Percentiles rank a stretch among this genome's conserved stretches.
These are phyloP conservation scores for Achroia grisella DNA, from an alignment of 1,140 invertebrate genomes.

Conservation along the genomic window DNA sequence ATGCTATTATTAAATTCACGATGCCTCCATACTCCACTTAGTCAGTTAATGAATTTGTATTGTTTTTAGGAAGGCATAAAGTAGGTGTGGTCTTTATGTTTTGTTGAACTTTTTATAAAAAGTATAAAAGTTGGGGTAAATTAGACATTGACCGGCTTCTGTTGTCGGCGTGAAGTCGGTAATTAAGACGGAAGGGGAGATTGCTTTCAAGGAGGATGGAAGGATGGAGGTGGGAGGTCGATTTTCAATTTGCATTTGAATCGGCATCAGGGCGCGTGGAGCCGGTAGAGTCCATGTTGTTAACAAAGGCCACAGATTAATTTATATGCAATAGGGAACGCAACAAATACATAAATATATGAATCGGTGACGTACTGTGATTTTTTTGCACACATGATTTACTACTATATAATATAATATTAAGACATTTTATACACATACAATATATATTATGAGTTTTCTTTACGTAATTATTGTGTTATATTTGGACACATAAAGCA, in stretches of 20 bases:
- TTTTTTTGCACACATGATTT: too few species aligned
- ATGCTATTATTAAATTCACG: too few species aligned
- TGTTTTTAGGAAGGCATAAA: neutral
- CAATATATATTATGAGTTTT: too few species aligned
- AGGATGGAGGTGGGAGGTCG: constrained; percentile 21
- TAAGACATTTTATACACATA: too few species aligned
- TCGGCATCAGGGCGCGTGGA: constrained; percentile 14
- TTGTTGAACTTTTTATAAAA: constrained; percentile 6
- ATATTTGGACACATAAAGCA: too few species aligned
- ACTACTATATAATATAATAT: too few species aligned
- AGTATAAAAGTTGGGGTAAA: constrained; percentile 10
- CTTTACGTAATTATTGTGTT: too few species aligned
- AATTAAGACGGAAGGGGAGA: constrained; percentile 20
- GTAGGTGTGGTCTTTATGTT: neutral
- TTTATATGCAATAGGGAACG: constrained; percentile 17
- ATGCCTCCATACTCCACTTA: too few species aligned
- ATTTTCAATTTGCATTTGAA: constrained; percentile 35
- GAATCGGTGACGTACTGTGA: too few species aligned
- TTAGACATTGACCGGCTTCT: constrained; percentile 12
- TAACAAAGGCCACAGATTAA: constrained; percentile 26
- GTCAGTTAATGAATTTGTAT: constrained; percentile 3
- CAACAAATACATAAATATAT: constrained; percentile 3
- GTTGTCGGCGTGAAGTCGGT: constrained; percentile 15
- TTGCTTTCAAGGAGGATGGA: constrained; percentile 1
- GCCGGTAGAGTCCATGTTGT: constrained; percentile 5